phyloP scores from a whole-genome alignment of 2,888 invertebrate genomes.

The Drosophila meridiana region DNA sequence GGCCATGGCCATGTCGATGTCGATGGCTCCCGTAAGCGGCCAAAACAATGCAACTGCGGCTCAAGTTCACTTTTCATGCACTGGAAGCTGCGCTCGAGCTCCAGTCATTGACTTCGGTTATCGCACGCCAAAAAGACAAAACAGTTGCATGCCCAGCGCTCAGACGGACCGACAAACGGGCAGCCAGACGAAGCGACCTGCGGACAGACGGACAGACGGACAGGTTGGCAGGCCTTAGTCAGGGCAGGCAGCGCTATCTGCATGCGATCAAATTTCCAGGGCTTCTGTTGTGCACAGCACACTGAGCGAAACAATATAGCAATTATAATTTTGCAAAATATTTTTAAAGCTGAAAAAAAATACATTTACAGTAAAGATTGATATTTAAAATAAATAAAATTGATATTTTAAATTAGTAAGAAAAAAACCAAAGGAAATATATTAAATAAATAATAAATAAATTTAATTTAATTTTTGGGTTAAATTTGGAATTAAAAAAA shows the following conservation, averaged over 20 bases:
- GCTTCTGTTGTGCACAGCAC: slow-evolving; percentile 66
- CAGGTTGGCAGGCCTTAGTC: slow-evolving; percentile 53
- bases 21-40: slow-evolving; percentile 66
- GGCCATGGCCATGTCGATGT: slow-evolving; percentile 48
- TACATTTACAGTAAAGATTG: no score
- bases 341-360: no score
- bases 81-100: slow-evolving; percentile 34
- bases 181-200: background rate
- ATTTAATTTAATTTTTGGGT: no score
- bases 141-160: slow-evolving; percentile 73
- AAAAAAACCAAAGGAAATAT: no score
- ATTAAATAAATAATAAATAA: no score
- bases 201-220: slow-evolving; percentile 23
- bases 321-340: no score
- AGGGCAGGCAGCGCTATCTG: slow-evolving; percentile 67
- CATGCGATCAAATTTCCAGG: slow-evolving; percentile 80
- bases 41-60: slow-evolving; percentile 72
- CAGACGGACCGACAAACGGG: slow-evolving; percentile 26
- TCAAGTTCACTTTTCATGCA: slow-evolving; percentile 81
- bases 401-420: no score
- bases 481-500: no score
- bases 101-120: slow-evolving; percentile 79
- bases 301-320: background rate
- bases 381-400: no score
- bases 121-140: slow-evolving; percentile 81